Conservation (phyloP, 1,140 invertebrate genomes). For the Eufriesea mexicana region DNA sequence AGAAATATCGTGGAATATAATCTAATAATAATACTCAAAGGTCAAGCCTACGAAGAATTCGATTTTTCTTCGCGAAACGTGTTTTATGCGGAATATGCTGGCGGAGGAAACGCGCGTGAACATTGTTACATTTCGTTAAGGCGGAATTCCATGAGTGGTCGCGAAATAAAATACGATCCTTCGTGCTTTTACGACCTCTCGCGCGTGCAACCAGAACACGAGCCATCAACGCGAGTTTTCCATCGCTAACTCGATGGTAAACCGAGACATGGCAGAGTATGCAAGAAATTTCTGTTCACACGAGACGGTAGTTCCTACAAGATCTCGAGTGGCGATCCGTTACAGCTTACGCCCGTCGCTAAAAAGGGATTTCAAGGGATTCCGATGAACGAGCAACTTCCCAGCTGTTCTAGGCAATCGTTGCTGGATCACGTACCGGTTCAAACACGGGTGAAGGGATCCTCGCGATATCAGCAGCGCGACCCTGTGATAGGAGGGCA, state of each 20-base stretch:
- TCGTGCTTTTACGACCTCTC: neutral
- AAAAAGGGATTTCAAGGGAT: neutral
- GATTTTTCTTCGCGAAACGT: too few relatives aligned
- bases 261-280: neutral
- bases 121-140: too few relatives aligned
- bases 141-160: neutral
- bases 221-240: neutral
- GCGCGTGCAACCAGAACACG: neutral
- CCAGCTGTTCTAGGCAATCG: neutral
- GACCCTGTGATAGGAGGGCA: too few relatives aligned
- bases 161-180: neutral
- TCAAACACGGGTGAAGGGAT: neutral
- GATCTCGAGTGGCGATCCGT: constrained; percentile 7
- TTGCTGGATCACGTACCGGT: neutral
- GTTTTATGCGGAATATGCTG: too few relatives aligned
- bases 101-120: too few relatives aligned
- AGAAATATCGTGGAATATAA: too few relatives aligned
- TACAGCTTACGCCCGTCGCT: neutral
- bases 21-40: too few relatives aligned
- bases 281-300: neutral
- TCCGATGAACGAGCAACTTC: neutral
- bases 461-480: too few relatives aligned
- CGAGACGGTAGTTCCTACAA: neutral
- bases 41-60: too few relatives aligned
- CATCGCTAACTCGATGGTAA: neutral